A percentile compares a stretch with the other conserved stretches of the same genome.
Conservation (phyloP, 1,140 invertebrate genomes). For the Drosophila nannoptera region DNA sequence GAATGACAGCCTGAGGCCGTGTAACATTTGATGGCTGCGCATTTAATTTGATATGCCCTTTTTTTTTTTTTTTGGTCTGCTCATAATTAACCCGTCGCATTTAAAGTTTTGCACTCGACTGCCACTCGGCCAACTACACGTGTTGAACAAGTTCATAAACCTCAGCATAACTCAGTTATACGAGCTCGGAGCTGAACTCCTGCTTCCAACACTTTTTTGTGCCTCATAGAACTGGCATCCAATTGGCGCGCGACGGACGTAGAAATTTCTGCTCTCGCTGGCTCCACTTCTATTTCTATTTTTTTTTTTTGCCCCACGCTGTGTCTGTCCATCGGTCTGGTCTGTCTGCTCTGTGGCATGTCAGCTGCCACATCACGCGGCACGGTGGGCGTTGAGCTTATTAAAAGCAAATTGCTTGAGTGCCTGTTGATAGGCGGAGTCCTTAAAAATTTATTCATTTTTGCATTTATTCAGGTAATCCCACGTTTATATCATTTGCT, state of each 20-base stretch:
- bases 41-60: slow-evolving; percentile 50
- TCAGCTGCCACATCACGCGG: slow-evolving; percentile 37
- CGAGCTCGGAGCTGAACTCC: slow-evolving; percentile 31
- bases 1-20: slow-evolving; percentile 12
- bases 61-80: too few species aligned
- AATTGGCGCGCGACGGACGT: slow-evolving; percentile 50
- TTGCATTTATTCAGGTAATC: slow-evolving; percentile 32
- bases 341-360: slow-evolving; percentile 21
- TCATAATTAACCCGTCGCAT: slow-evolving; percentile 52
- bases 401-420: slow-evolving; percentile 34
- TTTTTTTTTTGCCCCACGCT: slow-evolving; percentile 4
- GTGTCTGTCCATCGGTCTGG: not conserved
- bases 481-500: slow-evolving; percentile 3
- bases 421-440: slow-evolving; percentile 24
- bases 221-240: slow-evolving; percentile 11
- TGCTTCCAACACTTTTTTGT: slow-evolving; percentile 31
- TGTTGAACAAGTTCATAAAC: slow-evolving; percentile 70
- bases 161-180: slow-evolving; percentile 47
- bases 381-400: slow-evolving; percentile 39
- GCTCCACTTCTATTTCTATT: too few species aligned
- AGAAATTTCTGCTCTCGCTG: slow-evolving; percentile 47
- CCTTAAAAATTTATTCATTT: slow-evolving; percentile 26
- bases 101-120: slow-evolving; percentile 32
- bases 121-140: slow-evolving; percentile 47
- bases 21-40: not conserved